phyloP scores from a whole-genome alignment of 2,797 vertebrate genomes.

The Thalassophryne amazonica region DNA sequence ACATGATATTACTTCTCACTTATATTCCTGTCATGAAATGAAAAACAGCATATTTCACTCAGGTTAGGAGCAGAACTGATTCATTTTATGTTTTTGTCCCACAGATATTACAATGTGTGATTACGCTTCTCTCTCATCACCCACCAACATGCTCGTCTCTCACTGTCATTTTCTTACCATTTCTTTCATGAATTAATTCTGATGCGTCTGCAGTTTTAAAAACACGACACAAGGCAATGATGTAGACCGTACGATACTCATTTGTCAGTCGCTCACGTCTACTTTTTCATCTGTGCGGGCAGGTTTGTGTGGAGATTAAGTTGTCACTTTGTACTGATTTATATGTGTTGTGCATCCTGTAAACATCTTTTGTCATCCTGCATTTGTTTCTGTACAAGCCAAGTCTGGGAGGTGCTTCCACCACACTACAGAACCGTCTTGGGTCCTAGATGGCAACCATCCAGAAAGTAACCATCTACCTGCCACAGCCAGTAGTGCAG shows the following conservation, averaged over 20 bases:
- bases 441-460: too few relatives aligned
- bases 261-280: not conserved
- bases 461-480: too few relatives aligned
- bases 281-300: not conserved
- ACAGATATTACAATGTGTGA: not conserved
- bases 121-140: not conserved
- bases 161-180: constrained; percentile 3
- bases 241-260: constrained; percentile 1
- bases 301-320: not conserved
- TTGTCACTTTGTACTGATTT: not conserved
- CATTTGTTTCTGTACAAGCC: not conserved
- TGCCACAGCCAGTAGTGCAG: too few relatives aligned
- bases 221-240: not conserved
- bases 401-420: too few relatives aligned
- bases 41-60: constrained; percentile 8
- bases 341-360: not conserved
- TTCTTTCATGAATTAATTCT: constrained; percentile 16
- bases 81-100: constrained; percentile 9
- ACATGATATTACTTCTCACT: constrained; percentile 13
- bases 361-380: not conserved
- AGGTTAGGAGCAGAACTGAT: constrained; percentile 17
- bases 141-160: not conserved
- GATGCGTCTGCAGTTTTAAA: constrained; percentile 12
- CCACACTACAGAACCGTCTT: too few relatives aligned
- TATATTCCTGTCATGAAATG: constrained; percentile 16